Evolutionary conservation across 2,113 vertebrate species (phyloP).

Genomic region (Xyliphius kryptos): DNA sequence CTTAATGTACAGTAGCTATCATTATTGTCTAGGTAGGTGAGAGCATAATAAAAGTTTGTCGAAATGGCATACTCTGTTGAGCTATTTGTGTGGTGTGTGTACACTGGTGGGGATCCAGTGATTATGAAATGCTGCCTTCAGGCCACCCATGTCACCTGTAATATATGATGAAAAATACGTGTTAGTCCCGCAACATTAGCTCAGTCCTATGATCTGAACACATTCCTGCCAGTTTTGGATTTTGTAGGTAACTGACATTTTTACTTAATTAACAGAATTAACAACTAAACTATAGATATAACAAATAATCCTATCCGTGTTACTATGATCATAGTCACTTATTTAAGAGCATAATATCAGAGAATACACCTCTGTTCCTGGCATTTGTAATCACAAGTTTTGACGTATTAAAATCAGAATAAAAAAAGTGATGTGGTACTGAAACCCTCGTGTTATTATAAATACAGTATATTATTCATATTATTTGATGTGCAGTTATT

Average conservation of each 20-base stretch:
- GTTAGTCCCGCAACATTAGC: not conserved
- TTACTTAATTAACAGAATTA: too few species aligned
- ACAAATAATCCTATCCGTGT: too few species aligned
- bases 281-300: too few species aligned
- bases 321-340: too few species aligned
- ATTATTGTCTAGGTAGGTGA: too few species aligned
- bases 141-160: not conserved
- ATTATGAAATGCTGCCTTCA: too few species aligned
- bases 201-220: not conserved
- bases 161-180: not conserved
- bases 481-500: slow-evolving; percentile 15
- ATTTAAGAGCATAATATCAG: not conserved
- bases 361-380: not conserved
- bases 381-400: not conserved
- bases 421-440: not conserved
- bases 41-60: too few species aligned
- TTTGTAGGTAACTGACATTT: too few species aligned
- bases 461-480: not conserved
- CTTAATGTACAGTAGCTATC: too few species aligned
- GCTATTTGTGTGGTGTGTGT: too few species aligned
- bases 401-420: not conserved
- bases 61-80: too few species aligned
- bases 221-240: not conserved
- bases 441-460: not conserved
- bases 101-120: too few species aligned